Base-by-base conservation (phyloP, 2,113 vertebrate species). In the Geothlypis trichas region DNA sequence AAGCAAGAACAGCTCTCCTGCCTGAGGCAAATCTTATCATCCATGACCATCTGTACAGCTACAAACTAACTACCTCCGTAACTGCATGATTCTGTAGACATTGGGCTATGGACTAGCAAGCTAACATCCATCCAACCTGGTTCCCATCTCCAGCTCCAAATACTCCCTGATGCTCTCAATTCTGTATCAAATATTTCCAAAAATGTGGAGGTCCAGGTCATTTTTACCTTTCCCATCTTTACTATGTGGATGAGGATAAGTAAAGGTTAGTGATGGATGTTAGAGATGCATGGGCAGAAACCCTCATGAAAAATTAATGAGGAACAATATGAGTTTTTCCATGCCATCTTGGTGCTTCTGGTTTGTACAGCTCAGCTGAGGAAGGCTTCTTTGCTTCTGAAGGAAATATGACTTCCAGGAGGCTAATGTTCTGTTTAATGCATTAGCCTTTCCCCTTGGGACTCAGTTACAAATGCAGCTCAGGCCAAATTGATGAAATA, bases 231-330 rank as follows among this genome's bases (percentile, higher is more conserved):
- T 97, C 81, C 93, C 6, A 71, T 97, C 95, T 97, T 98, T 97
- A 95, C 96, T 95, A 61, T 87, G 89, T 77, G 96, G 87, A 95
- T 96, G 96, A 96, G 96, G 96, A 97, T 97, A 96, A 91, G 81
- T 94, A 96, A 96, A 98, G 97, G 98, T 98, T 97, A 97, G 61
- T 90, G 63, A 55, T 52, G 95, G 88, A 93, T 97, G 97, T 95
- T 97, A 97, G 95, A 93, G 96, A 96, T 93, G 96, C 93, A 91
- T 44, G 95, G 98, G 98, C 98, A 99, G 98, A 98, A 98, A 98
- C 97, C 96, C 96, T 99, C 97, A 99, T 99, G 98, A 99, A 99
- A 99, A 98, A 99, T 99, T 98, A 97, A 99, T 3, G 10, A 97
- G 95, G 95, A 98, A 95, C 91, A 92, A 97, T 97, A 97, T 97